Evolutionary conservation across 2,113 vertebrate genomes (phyloP).

Genomic region (Vimba vimba): DNA sequence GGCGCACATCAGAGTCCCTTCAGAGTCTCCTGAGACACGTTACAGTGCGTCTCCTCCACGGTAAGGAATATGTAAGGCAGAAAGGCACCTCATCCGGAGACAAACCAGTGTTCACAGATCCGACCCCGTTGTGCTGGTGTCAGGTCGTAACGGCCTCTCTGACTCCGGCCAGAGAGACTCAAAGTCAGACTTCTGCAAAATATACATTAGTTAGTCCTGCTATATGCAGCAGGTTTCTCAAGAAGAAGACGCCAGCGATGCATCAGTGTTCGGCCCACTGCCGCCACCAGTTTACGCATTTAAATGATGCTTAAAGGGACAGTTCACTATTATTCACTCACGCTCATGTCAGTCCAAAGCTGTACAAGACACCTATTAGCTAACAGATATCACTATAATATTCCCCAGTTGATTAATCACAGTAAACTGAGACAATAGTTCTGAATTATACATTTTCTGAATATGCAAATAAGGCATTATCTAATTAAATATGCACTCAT

Average conservation of each 20-base stretch:
- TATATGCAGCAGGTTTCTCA: constrained; percentile 6
- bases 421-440: not conserved
- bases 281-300: not conserved
- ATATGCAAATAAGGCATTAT: too few relatives aligned
- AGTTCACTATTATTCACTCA: constrained; percentile 4
- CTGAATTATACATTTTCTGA: not conserved
- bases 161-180: not conserved
- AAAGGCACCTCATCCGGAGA: constrained; percentile 33
- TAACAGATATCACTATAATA: not conserved
- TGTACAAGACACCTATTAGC: not conserved
- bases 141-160: not conserved
- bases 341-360: not conserved
- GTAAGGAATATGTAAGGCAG: constrained; percentile 13
- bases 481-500: too few relatives aligned
- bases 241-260: not conserved
- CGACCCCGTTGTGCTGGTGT: constrained; percentile 11
- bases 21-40: constrained; percentile 10
- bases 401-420: not conserved
- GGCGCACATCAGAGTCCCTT: not conserved
- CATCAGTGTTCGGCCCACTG: not conserved
- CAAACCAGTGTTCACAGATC: constrained; percentile 44
- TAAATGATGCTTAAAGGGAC: not conserved
- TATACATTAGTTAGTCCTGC: constrained; percentile 17
- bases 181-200: constrained; percentile 18
- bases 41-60: not conserved